These are phyloP conservation scores for Siniperca chuatsi DNA, from an alignment of 2,113 vertebrate species.

Conservation along the genomic window DNA sequence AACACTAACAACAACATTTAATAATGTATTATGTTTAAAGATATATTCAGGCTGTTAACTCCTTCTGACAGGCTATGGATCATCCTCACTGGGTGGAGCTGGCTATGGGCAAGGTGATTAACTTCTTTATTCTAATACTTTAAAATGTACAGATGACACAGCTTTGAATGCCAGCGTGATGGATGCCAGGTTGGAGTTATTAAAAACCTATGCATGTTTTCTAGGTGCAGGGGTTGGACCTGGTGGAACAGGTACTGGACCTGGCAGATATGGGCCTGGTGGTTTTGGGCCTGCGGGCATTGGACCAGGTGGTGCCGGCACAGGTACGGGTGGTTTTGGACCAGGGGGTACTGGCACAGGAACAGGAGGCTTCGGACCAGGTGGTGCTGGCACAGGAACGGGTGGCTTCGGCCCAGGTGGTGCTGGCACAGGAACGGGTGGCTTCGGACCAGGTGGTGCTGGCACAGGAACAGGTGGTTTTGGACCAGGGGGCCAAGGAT, in stretches of 20 bases:
- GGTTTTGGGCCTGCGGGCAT: constrained; percentile 29
- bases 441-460: constrained; percentile 32
- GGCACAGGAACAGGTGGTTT: constrained; percentile 20
- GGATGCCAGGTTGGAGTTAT: background rate
- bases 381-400: constrained; percentile 2
- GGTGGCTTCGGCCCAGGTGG: constrained; percentile 43
- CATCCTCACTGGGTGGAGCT: constrained; percentile 60
- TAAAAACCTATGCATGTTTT: background rate
- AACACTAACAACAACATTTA: constrained; percentile 1
- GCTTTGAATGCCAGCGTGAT: background rate
- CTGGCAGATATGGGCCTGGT: constrained; percentile 44
- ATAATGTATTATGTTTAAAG: background rate
- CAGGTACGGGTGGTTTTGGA: constrained; percentile 25
- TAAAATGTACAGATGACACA: background rate
- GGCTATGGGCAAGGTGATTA: constrained; percentile 66
- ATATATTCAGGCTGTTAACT: constrained; percentile 4
- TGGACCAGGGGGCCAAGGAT: constrained; percentile 54
- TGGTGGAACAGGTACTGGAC: constrained; percentile 41
- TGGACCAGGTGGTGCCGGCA: constrained; percentile 16
- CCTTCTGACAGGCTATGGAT: constrained; percentile 62
- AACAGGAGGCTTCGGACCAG: constrained; percentile 28
- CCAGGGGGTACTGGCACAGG: rapidly evolving
- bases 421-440: constrained; percentile 48
- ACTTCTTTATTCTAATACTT: background rate
- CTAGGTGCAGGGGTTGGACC: constrained; percentile 37